These are phyloP conservation scores for Polia nebulosa DNA, from an alignment of 2,888 invertebrate species.

Conservation along the genomic window DNA sequence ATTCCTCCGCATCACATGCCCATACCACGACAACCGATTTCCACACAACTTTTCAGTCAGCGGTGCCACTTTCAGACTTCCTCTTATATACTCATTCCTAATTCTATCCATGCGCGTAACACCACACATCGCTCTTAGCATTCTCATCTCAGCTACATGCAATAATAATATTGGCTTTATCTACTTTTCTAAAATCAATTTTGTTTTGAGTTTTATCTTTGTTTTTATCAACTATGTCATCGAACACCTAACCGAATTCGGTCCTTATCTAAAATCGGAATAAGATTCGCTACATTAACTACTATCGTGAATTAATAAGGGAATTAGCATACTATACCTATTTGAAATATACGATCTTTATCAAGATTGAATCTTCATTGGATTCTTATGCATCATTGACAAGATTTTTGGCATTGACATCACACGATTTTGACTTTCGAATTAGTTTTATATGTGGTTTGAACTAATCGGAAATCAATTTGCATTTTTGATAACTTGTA, in stretches of 20 bases:
- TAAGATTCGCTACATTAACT: conserved; percentile 9
- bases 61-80: no score
- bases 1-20: no score
- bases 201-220: background rate
- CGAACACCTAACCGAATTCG: conserved; percentile 19
- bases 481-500: background rate
- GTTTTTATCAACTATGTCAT: background rate
- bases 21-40: no score
- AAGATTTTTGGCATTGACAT: conserved; percentile 32
- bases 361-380: conserved; percentile 22
- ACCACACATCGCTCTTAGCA: no score
- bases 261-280: conserved; percentile 22
- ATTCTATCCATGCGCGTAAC: no score
- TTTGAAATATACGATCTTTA: conserved; percentile 6
- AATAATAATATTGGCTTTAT: background rate
- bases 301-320: conserved; percentile 18
- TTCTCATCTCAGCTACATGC: no score
- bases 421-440: conserved; percentile 11
- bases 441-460: background rate
- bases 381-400: background rate
- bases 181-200: background rate
- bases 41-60: no score
- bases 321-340: conserved; percentile 9
- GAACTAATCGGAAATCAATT: background rate
- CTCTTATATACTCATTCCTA: no score